These are phyloP conservation scores for Andrena camellia DNA, from an alignment of 2,888 invertebrate species.

Conservation along the genomic window DNA sequence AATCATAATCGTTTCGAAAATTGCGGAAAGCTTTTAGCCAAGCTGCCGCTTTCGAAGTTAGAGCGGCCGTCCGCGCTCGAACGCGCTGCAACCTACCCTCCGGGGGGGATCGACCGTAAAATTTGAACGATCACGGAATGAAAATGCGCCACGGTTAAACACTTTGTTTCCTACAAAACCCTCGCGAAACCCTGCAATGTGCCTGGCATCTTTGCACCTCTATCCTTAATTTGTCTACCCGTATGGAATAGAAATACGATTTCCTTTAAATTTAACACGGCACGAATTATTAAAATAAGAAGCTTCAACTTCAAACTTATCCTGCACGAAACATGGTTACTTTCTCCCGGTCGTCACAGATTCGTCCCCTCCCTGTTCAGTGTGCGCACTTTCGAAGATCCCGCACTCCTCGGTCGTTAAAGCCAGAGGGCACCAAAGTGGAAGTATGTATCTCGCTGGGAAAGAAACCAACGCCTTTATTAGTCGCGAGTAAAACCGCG, in stretches of 20 bases:
- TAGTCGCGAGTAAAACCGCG: constrained; percentile 38
- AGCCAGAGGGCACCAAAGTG: constrained; percentile 16
- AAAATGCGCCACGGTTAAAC: constrained; percentile 33
- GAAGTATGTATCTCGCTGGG: constrained; percentile 16
- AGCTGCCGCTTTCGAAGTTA: constrained; percentile 50
- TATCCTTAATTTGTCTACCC: too few species aligned
- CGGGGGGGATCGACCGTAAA: constrained; percentile 39
- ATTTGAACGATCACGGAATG: constrained; percentile 56
- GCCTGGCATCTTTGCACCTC: too few species aligned
- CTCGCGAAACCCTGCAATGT: background rate
- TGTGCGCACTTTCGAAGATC: background rate
- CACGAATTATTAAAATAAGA: too few species aligned
- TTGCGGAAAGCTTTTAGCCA: constrained; percentile 69
- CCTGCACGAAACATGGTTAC: too few species aligned
- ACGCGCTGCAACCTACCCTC: constrained; percentile 9
- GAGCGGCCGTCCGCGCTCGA: constrained; percentile 27
- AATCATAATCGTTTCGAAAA: constrained; percentile 67
- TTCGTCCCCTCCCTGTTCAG: background rate
- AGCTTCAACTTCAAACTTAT: too few species aligned
- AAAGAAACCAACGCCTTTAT: constrained; percentile 18
- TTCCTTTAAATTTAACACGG: too few species aligned
- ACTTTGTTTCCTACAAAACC: constrained; percentile 8
- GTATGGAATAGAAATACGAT: too few species aligned
- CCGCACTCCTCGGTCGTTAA: background rate
- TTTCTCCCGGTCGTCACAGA: too few species aligned